Percentiles rank a stretch among this genome's conserved stretches.
phyloP scores from a whole-genome alignment of 2,113 vertebrate species.

The Morone saxatilis region DNA sequence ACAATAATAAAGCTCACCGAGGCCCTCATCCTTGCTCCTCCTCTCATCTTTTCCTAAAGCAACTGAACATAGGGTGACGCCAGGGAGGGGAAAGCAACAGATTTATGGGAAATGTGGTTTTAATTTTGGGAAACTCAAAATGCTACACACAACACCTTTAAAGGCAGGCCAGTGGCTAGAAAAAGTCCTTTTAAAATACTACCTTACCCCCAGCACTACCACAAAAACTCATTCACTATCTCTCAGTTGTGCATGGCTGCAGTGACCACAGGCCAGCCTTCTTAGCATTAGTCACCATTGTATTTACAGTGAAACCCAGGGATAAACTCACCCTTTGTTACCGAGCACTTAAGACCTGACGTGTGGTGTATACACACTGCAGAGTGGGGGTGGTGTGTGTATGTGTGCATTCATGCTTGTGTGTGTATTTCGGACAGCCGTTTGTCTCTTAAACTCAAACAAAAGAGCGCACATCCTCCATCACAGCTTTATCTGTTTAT shows the following conservation, averaged over 20 bases:
- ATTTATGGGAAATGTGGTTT: slow-evolving; percentile 36
- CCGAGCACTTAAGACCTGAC: slow-evolving; percentile 72
- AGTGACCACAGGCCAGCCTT: slow-evolving; percentile 43
- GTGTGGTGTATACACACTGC: slow-evolving; percentile 56
- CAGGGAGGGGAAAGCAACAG: not conserved
- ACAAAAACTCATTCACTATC: not conserved
- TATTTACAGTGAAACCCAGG: slow-evolving; percentile 70
- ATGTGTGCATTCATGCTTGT: slow-evolving; percentile 25
- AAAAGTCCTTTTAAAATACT: slow-evolving; percentile 20
- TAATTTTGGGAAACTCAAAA: slow-evolving; percentile 16
- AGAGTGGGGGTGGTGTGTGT: slow-evolving; percentile 35
- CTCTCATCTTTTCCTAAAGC: not conserved
- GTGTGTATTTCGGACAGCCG: slow-evolving; percentile 51
- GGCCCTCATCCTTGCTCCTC: not conserved
- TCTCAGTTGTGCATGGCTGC: slow-evolving; percentile 32
- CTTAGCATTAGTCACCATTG: slow-evolving; percentile 65
- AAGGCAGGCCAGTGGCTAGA: not conserved
- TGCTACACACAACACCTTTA: slow-evolving; percentile 10
- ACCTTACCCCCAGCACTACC: not conserved
- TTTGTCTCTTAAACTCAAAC: slow-evolving; percentile 79
- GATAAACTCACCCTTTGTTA: slow-evolving; percentile 77
- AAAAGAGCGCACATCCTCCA: slow-evolving; percentile 70
- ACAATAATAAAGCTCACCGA: not conserved
- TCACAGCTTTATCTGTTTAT: slow-evolving; percentile 80
- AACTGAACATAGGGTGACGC: not conserved